Evolutionary conservation across 2,888 invertebrate species (phyloP).

Genomic region (Sphaerophoria rueppellii): DNA sequence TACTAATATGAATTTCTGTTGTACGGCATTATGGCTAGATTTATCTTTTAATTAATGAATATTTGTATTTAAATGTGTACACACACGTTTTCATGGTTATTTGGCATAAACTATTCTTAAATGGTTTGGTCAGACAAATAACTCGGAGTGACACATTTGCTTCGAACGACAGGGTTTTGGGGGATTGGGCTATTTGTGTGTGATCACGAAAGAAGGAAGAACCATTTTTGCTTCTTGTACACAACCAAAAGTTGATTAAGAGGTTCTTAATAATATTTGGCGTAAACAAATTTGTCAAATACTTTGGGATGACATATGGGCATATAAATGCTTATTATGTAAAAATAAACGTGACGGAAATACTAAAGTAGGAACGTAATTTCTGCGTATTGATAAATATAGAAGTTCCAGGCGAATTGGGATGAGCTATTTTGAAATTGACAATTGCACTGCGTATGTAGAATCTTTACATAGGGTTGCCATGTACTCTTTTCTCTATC

Average conservation of each 20-base stretch:
- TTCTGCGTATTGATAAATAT: no score
- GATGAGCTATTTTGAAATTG: no score
- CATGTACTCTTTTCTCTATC: no score
- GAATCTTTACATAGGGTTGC: no score
- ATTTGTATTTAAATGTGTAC: constrained; percentile 28
- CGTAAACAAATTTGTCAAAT: constrained; percentile 1
- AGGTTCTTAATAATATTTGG: neutral
- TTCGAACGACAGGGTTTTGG: neutral
- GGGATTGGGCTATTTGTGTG: neutral
- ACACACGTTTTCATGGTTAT: constrained; percentile 25
- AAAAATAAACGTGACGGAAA: neutral
- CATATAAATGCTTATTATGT: neutral
- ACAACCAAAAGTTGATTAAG: neutral
- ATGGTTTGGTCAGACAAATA: neutral
- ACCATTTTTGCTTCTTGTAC: neutral
- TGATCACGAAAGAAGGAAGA: neutral
- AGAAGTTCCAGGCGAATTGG: no score
- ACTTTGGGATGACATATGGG: neutral
- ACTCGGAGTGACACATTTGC: neutral
- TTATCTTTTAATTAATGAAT: constrained; percentile 36
- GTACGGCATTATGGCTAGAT: neutral
- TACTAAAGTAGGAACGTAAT: no score
- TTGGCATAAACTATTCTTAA: constrained; percentile 17
- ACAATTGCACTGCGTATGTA: no score
- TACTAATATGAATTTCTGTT: neutral